Evolutionary conservation across 2,113 vertebrate genomes (phyloP), one percentile per base, ranked within the genome.

Genomic region (Cichladusa arquata): DNA sequence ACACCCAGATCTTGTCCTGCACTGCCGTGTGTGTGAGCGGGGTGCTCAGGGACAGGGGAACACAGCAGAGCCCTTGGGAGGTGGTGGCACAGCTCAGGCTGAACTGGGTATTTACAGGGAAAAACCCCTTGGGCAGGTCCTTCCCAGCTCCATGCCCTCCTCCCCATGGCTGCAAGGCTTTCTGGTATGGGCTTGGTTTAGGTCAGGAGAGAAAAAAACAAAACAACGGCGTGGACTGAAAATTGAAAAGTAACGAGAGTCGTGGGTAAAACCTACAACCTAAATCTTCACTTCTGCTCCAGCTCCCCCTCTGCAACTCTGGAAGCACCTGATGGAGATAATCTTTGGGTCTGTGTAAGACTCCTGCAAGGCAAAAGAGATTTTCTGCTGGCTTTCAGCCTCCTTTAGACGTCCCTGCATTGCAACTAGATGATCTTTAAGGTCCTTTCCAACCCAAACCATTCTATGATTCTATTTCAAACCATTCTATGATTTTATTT

Each of bases 341-440:
- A 85, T 50, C 60, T 81, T 33, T 13, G 36, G 62, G 60, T 40
- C 57, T 57, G 5, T 8, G 45, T 13, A 65, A 88, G 58, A 33
- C 9, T 72, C 19, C 25, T 50, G 53, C 87, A 77, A 80, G 12
- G 18, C 14, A 16, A 56, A 51, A 42, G 19, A 45, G 38, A n/a
- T 53, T 90, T 90, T 90, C 90, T 94, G 31, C 33, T 33, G 66
- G 17, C 36, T 90, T 87, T 87, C 47, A 64, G 14, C 29, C 64
- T 83, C 54, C 58, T 58, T 73, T 6, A 33, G 11, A 19, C 3
- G 1, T 20, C n/a, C 47, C 56, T 53, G 64, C 19, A 19, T 10
- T 34, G 54, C 18, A 48, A 69, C 4, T 0, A 12, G 29, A 8
- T 12, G 17, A 56, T 28, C 34, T 42, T 48, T 4, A 12, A 28